Evolutionary conservation across 64 coral and sea anemone genomes (phyloP), one percentile per base, ranked within the genome.

Genomic region (Montipora foliosa): DNA sequence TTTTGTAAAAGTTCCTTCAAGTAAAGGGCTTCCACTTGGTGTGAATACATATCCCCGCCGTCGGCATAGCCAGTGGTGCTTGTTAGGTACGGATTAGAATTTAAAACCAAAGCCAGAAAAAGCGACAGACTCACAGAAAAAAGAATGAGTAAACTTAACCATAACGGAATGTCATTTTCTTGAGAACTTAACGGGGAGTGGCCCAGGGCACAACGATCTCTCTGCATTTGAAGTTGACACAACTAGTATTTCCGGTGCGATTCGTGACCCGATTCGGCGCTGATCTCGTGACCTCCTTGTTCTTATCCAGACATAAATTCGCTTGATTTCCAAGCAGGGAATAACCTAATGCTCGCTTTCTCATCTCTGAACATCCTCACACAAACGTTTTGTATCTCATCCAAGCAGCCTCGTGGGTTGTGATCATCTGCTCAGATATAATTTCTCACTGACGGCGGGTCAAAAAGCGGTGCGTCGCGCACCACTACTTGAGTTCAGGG

Each of bases 11-110:
- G 88, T 6, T 79, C 51, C 15, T 92, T 94, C 20, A 97, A 53
- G 64, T 92, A 80, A 0, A 88, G 77, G 6, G 89, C 88, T 76
- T 97, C 95, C 0, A 57, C 37, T 20, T 94, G 67, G 14, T 97
- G 95, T 2, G 95, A 97, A 21, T 97, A 97, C 95, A 97, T 91
- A 16, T 97, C 95, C 3, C 95, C 92, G 8, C 95, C 92, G 52
- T 97, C 92, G 25, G 92, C 92, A 47, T 81, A 94, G 0, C 95
- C 92, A 24, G 7, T 88, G 57, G 2, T 6, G 66, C 95, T 97
- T 3, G 76, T 88, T n/a, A 97, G 70, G 59, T 91, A 94, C 24
- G 47, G 79, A 53, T 86, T 96, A 47, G 80, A 86, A 17, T 88
- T 87, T 37, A 76, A 21, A 21, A 67, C 55, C 21, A 97, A 59